phyloP scores from a whole-genome alignment of 2,113 vertebrate species.

The Caranx melampygus region DNA sequence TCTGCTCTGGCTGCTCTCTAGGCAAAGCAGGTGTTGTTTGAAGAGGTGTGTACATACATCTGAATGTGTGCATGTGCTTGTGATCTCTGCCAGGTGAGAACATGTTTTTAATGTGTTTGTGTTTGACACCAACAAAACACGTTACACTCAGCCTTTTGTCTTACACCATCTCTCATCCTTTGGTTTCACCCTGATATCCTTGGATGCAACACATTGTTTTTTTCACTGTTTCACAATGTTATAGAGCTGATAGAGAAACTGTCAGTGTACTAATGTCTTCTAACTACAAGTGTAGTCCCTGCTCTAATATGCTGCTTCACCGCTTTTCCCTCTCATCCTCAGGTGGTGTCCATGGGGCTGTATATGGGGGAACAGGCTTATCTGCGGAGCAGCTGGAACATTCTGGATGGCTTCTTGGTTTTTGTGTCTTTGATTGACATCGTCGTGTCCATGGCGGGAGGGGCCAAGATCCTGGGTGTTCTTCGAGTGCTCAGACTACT shows the following conservation, averaged over 20 bases:
- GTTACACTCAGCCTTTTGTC: conserved; percentile 6
- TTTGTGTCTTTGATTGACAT: conserved; percentile 98
- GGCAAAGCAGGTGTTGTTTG: neutral
- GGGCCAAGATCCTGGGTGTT: conserved; percentile 97
- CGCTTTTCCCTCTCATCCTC: conserved; percentile 6
- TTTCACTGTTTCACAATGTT: neutral
- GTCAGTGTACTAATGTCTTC: neutral
- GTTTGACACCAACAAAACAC: conserved; percentile 13
- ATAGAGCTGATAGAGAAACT: neutral
- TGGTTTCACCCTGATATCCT: neutral
- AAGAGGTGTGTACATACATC: neutral
- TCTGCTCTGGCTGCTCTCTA: neutral
- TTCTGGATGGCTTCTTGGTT: conserved; percentile 97
- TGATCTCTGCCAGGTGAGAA: neutral
- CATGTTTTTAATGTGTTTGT: conserved; percentile 7
- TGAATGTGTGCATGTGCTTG: neutral
- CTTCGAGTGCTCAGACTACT: conserved; percentile 93
- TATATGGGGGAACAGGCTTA: conserved; percentile 95
- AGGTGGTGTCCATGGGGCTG: conserved; percentile 97
- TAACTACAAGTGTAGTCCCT: neutral
- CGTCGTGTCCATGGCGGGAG: conserved; percentile 95
- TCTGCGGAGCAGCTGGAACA: conserved; percentile 97
- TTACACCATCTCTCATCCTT: neutral
- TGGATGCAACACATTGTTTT: neutral
- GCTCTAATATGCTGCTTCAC: neutral